Conservation (phyloP, 1,140 invertebrate genomes). For the Belonocnema kinseyi region DNA sequence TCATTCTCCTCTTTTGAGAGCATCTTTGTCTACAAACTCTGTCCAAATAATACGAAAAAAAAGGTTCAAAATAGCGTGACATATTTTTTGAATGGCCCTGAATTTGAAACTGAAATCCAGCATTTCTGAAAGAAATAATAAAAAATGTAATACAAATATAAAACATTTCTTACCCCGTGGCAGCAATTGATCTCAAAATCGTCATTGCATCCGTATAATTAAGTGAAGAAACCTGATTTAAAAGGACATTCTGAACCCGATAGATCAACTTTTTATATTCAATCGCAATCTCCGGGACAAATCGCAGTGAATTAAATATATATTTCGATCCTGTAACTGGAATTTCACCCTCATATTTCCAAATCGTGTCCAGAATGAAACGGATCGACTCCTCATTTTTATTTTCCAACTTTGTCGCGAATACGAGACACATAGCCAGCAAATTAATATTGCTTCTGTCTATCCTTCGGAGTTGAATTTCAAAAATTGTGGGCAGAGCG, state of each 20-base stretch:
- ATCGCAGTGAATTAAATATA: conserved; percentile 35
- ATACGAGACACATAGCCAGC: conserved; percentile 32
- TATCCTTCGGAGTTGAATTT: conserved; percentile 76
- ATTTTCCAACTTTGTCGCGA: neutral
- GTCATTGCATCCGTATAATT: conserved; percentile 71
- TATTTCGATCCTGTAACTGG: neutral
- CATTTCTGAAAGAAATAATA: no score
- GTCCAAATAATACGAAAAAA: no score
- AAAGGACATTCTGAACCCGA: conserved; percentile 36
- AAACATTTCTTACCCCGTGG: conserved; percentile 44
- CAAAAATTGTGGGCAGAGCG: conserved; percentile 80
- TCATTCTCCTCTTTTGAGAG: no score
- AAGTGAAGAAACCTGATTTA: conserved; percentile 64
- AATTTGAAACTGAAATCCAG: no score
- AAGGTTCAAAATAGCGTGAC: no score
- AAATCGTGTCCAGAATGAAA: conserved; percentile 25
- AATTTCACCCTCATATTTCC: conserved; percentile 8
- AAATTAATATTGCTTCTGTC: conserved; percentile 71
- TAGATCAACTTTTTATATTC: conserved; percentile 3
- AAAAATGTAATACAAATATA: conserved; percentile 40
- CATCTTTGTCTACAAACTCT: no score
- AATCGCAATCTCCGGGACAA: neutral
- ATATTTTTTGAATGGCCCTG: no score
- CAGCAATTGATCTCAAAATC: conserved; percentile 70
- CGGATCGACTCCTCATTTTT: neutral